Conservation (phyloP, 2,888 invertebrate species). For the Diloba caeruleocephala region DNA sequence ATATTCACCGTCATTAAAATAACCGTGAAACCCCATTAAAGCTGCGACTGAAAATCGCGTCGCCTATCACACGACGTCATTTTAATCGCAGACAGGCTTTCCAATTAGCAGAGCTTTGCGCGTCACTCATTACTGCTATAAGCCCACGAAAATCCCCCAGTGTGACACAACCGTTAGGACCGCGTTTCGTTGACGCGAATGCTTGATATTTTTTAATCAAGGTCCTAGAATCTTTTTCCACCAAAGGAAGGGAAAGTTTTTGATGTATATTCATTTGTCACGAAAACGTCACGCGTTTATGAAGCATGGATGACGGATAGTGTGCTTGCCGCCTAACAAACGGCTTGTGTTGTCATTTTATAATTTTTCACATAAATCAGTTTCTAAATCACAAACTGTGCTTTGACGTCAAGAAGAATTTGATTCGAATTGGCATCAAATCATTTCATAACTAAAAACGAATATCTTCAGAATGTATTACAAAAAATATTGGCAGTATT, state of each 20-base stretch:
- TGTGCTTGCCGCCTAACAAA: slow-evolving; percentile 30
- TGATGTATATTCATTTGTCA: slow-evolving; percentile 53
- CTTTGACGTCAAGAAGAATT: background rate
- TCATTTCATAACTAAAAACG: slow-evolving; percentile 1
- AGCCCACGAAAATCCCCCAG: slow-evolving; percentile 53
- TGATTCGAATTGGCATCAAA: background rate
- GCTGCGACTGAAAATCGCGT: slow-evolving; percentile 45
- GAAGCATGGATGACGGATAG: slow-evolving; percentile 40
- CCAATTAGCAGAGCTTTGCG: slow-evolving; percentile 57
- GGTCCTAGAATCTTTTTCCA: slow-evolving; percentile 25
- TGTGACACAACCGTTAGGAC: slow-evolving; percentile 52
- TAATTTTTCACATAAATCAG: slow-evolving; percentile 13
- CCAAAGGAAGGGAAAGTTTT: slow-evolving; percentile 47
- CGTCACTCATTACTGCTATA: slow-evolving; percentile 57
- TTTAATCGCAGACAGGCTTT: slow-evolving; percentile 57
- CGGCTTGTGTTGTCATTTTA: slow-evolving; percentile 32
- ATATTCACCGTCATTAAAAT: slow-evolving; percentile 52
- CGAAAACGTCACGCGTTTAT: slow-evolving; percentile 33
- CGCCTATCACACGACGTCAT: slow-evolving; percentile 54
- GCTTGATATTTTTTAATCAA: slow-evolving; percentile 52
- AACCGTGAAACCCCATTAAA: slow-evolving; percentile 46
- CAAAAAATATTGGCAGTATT: slow-evolving; percentile 9
- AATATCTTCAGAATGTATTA: slow-evolving; percentile 11
- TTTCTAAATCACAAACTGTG: slow-evolving; percentile 21
- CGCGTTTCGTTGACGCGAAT: slow-evolving; percentile 38